Evolutionary conservation across 1,140 invertebrate genomes (phyloP).

Genomic region (Idris sp.): DNA sequence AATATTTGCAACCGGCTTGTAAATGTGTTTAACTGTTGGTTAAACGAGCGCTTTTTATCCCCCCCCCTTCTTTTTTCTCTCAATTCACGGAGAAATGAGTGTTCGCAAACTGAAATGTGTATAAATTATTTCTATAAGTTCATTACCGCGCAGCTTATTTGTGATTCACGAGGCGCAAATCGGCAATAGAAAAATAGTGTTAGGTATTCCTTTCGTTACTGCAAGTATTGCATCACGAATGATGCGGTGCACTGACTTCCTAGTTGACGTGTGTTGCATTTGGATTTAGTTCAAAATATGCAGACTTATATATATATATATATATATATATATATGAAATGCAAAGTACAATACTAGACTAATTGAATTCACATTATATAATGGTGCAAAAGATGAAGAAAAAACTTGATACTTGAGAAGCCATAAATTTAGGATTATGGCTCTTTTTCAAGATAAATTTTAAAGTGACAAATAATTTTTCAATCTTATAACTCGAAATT

Average conservation of each 20-base stretch:
- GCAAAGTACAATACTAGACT: slow-evolving; percentile 20
- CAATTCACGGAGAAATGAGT: background rate
- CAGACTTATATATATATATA: too few relatives aligned
- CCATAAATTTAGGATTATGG: too few relatives aligned
- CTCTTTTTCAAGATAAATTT: too few relatives aligned
- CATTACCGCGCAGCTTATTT: slow-evolving; percentile 33
- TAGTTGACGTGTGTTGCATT: slow-evolving; percentile 43
- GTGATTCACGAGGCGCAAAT: slow-evolving; percentile 22
- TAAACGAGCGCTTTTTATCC: background rate
- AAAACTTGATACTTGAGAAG: too few relatives aligned
- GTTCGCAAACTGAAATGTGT: background rate
- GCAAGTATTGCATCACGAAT: slow-evolving; percentile 42
- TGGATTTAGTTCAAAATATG: slow-evolving; percentile 25
- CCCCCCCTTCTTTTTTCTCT: too few relatives aligned
- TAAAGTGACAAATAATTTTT: too few relatives aligned
- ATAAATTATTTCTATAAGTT: slow-evolving; percentile 28
- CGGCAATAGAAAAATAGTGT: slow-evolving; percentile 40
- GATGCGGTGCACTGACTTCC: slow-evolving; percentile 44
- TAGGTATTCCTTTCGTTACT: slow-evolving; percentile 48
- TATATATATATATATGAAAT: slow-evolving; percentile 20
- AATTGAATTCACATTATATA: slow-evolving; percentile 11
- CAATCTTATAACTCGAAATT: too few relatives aligned
- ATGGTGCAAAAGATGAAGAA: too few relatives aligned
- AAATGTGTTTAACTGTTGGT: background rate
- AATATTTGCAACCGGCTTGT: too few relatives aligned